Conservation (phyloP, 2,888 invertebrate genomes). For the Amiota mariae region DNA sequence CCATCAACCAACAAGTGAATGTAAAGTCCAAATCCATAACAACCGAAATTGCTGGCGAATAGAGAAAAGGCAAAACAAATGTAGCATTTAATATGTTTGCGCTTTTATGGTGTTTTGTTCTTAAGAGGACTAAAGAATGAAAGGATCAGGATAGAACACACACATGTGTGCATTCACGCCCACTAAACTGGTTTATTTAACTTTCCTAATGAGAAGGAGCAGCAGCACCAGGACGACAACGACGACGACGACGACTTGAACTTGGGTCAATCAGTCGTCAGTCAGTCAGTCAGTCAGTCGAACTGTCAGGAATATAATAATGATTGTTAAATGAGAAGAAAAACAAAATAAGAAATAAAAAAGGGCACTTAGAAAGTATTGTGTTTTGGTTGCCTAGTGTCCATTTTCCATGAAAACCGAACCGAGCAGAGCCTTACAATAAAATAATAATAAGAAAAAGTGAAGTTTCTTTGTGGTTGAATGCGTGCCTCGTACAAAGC, state of each 20-base stretch:
- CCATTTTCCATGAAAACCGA: too few species aligned
- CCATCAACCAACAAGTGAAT: too few species aligned
- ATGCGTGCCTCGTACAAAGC: constrained; percentile 5
- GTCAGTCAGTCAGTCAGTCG: too few species aligned
- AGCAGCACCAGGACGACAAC: constrained; percentile 15
- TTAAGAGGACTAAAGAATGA: neutral
- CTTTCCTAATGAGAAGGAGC: constrained; percentile 38
- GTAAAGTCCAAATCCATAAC: neutral
- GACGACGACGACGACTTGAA: constrained; percentile 15
- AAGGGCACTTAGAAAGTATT: neutral
- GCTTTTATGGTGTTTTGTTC: neutral
- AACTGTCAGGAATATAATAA: neutral
- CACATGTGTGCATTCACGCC: constrained; percentile 18
- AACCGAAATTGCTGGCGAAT: neutral
- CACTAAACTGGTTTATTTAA: neutral
- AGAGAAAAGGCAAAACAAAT: constrained; percentile 16
- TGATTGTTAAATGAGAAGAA: neutral
- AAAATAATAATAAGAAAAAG: too few species aligned
- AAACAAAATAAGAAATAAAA: neutral
- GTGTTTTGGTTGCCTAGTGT: neutral
- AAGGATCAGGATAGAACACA: neutral
- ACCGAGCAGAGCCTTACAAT: too few species aligned
- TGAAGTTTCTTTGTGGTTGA: neutral
- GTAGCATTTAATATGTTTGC: constrained; percentile 25
- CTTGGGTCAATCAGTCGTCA: neutral